phyloP scores from a whole-genome alignment of 2,797 vertebrate species.

The Novumbra hubbsi region DNA sequence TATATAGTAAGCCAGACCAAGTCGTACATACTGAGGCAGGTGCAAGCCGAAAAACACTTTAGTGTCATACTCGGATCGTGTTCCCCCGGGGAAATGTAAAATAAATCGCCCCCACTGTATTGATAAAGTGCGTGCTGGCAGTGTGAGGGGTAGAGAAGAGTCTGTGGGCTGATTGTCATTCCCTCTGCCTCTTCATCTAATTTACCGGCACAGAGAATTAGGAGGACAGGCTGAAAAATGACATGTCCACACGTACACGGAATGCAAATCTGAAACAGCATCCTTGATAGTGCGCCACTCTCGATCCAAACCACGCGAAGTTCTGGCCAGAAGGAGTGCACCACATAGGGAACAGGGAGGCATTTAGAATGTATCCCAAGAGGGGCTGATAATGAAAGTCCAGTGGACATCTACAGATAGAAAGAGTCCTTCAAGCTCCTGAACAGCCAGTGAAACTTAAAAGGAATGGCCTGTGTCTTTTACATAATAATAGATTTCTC shows the following conservation, averaged over 20 bases:
- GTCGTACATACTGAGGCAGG: not conserved
- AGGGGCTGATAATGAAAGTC: not conserved
- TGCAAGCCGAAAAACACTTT: not conserved
- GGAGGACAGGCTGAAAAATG: not conserved
- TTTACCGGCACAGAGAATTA: not conserved
- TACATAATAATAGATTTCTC: slow-evolving; percentile 39
- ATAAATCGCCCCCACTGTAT: not conserved
- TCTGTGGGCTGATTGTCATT: not conserved
- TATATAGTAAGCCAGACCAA: too few species aligned
- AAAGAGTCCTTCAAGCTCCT: slow-evolving; percentile 2
- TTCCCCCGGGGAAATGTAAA: not conserved
- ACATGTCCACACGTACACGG: not conserved
- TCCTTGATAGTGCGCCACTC: not conserved
- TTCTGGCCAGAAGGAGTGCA: not conserved
- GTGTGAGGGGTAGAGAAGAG: not conserved
- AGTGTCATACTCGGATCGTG: not conserved
- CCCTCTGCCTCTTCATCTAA: not conserved
- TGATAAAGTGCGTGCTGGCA: not conserved
- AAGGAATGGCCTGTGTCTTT: slow-evolving; percentile 25
- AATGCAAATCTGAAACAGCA: not conserved
- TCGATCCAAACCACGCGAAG: not conserved
- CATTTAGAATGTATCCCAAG: not conserved
- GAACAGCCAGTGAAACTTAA: slow-evolving; percentile 35
- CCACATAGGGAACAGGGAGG: not conserved
- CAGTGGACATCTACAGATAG: not conserved